Evolutionary conservation across 2,888 invertebrate species (phyloP).

Genomic region (Leucoma salicis): DNA sequence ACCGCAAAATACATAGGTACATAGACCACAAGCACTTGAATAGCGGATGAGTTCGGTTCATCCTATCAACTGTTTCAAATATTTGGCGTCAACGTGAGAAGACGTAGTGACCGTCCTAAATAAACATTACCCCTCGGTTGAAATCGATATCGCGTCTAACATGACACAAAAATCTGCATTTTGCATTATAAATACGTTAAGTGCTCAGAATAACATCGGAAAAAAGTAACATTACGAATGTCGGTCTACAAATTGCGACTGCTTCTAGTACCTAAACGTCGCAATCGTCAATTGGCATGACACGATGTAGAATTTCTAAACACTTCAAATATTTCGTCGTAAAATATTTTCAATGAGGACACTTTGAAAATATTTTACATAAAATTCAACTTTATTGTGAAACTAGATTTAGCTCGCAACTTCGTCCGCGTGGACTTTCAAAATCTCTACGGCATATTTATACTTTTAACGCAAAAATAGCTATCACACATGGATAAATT

Average conservation of each 20-base stretch:
- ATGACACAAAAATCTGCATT: slow-evolving; percentile 28
- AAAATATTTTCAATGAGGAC: too few relatives aligned
- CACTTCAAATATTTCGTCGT: too few relatives aligned
- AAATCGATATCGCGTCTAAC: slow-evolving; percentile 33
- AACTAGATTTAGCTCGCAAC: too few relatives aligned
- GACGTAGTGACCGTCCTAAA: slow-evolving; percentile 46
- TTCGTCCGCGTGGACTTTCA: too few relatives aligned
- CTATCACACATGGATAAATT: too few relatives aligned
- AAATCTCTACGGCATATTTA: too few relatives aligned
- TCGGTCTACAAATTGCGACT: too few relatives aligned
- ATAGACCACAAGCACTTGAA: slow-evolving; percentile 31
- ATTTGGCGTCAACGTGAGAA: slow-evolving; percentile 53
- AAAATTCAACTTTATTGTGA: too few relatives aligned
- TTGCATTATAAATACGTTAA: slow-evolving; percentile 23
- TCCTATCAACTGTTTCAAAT: slow-evolving; percentile 68
- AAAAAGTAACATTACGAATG: background rate
- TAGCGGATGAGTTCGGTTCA: slow-evolving; percentile 40
- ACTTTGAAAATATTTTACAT: too few relatives aligned
- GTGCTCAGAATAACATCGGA: background rate
- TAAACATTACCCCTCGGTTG: slow-evolving; percentile 42
- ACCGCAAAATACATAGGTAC: slow-evolving; percentile 19
- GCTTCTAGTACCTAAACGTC: background rate
- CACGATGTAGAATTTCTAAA: too few relatives aligned
- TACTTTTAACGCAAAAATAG: too few relatives aligned
- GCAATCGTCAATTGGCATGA: too few relatives aligned